phyloP scores from a whole-genome alignment of 2,888 invertebrate genomes.

The Tetropium fuscum region DNA sequence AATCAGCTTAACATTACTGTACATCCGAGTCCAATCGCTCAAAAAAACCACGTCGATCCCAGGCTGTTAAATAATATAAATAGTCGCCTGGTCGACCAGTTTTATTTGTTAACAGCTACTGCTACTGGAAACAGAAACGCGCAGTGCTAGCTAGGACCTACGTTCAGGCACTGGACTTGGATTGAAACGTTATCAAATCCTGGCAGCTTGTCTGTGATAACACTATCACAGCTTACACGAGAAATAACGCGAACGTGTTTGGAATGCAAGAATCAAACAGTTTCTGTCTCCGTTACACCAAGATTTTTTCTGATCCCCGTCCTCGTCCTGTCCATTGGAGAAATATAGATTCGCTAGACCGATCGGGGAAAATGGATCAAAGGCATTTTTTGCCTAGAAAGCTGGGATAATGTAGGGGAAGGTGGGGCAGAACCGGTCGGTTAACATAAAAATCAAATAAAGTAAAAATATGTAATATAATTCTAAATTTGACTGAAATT shows the following conservation, averaged over 20 bases:
- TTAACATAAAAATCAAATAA: too few species aligned
- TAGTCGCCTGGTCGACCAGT: conserved; percentile 55
- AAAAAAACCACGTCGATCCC: conserved; percentile 38
- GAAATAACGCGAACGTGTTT: conserved; percentile 59
- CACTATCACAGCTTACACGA: conserved; percentile 50
- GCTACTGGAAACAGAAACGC: conserved; percentile 59
- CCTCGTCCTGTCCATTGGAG: conserved; percentile 36
- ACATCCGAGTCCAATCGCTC: conserved; percentile 48
- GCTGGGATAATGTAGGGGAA: conserved; percentile 5
- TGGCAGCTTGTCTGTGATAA: conserved; percentile 45
- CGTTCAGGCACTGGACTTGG: conserved; percentile 3
- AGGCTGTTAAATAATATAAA: conserved; percentile 39
- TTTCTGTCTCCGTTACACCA: conserved; percentile 45
- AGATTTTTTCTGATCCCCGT: conserved; percentile 29
- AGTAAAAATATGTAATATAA: too few species aligned
- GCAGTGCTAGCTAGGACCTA: conserved; percentile 47
- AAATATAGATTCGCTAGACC: conserved; percentile 38
- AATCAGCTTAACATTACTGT: conserved; percentile 55
- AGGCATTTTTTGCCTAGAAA: conserved; percentile 29
- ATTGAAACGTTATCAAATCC: conserved; percentile 19
- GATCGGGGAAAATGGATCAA: conserved; percentile 46
- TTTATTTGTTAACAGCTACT: conserved; percentile 61
- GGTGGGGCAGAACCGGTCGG: too few species aligned
- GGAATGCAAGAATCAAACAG: conserved; percentile 56
- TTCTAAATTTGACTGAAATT: too few species aligned